Conservation (phyloP, 2,888 invertebrate genomes). For the Trypoxylon attenuatum region DNA sequence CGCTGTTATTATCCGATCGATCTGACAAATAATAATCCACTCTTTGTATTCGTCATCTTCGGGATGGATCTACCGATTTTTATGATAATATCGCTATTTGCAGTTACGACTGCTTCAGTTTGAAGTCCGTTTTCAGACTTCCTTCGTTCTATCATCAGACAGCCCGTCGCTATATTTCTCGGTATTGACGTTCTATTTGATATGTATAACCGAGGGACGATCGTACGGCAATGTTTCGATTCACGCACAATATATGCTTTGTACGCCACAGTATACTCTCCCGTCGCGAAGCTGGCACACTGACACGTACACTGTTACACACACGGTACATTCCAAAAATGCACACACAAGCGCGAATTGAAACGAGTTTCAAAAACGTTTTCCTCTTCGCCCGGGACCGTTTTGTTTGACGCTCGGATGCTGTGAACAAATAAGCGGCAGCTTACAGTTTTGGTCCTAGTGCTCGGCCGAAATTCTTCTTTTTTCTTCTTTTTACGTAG, state of each 20-base stretch:
- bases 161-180: conserved; percentile 1
- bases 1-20: too few species aligned
- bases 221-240: conserved; percentile 46
- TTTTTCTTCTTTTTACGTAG: background rate
- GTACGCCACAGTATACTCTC: conserved; percentile 33
- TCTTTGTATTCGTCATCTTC: too few species aligned
- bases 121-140: too few species aligned
- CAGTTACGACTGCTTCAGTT: too few species aligned
- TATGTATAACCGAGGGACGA: conserved; percentile 7
- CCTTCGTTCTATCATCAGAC: background rate
- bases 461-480: too few species aligned
- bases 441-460: background rate
- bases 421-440: too few species aligned
- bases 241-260: conserved; percentile 59
- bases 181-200: conserved; percentile 4
- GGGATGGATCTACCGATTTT: too few species aligned
- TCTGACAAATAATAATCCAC: too few species aligned
- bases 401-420: too few species aligned
- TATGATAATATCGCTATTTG: too few species aligned
- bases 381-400: too few species aligned
- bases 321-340: conserved; percentile 29
- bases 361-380: background rate
- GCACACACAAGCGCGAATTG: conserved; percentile 19
- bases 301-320: background rate
- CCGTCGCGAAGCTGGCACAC: conserved; percentile 9